These are phyloP conservation scores for Zaprionus inermis DNA, from an alignment of 1,140 invertebrate genomes.

Conservation along the genomic window DNA sequence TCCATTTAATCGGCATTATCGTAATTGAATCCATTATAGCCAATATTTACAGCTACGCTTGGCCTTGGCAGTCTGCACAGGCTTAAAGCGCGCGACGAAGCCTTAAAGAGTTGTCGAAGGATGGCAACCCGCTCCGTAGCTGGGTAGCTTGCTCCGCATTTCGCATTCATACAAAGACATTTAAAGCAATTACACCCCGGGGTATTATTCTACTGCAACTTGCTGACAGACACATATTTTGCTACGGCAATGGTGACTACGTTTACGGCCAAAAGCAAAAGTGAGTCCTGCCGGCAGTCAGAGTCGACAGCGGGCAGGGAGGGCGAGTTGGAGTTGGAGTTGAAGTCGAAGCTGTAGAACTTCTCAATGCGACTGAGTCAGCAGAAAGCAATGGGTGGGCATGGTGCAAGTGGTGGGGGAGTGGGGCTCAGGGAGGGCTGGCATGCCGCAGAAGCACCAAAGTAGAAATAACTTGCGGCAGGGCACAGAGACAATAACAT, in stretches of 20 bases:
- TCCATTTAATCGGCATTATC: conserved; percentile 16
- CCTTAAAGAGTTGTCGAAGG: conserved; percentile 57
- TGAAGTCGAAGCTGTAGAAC: not conserved
- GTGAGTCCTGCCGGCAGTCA: conserved; percentile 48
- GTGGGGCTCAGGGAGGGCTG: conserved; percentile 15
- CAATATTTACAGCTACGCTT: conserved; percentile 15
- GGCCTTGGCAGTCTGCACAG: not conserved
- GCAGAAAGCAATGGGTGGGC: conserved; percentile 40
- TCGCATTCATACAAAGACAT: conserved; percentile 78
- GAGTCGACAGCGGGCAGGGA: not conserved
- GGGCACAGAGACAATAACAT: conserved; percentile 76
- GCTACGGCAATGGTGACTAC: conserved; percentile 31
- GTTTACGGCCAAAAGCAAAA: conserved; percentile 59
- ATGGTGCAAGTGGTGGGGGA: no score
- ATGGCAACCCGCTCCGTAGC: conserved; percentile 12
- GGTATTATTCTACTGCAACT: conserved; percentile 80
- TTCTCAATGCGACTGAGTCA: conserved; percentile 57
- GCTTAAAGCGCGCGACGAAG: conserved; percentile 8
- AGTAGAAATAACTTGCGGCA: conserved; percentile 71
- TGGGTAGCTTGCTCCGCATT: conserved; percentile 41
- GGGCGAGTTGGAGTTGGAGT: not conserved
- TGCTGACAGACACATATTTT: conserved; percentile 73
- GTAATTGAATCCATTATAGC: conserved; percentile 21
- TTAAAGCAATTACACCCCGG: conserved; percentile 79
- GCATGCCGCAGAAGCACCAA: conserved; percentile 74